These are phyloP conservation scores for Enoplosus armatus DNA, from an alignment of 2,797 vertebrate species.

Conservation along the genomic window DNA sequence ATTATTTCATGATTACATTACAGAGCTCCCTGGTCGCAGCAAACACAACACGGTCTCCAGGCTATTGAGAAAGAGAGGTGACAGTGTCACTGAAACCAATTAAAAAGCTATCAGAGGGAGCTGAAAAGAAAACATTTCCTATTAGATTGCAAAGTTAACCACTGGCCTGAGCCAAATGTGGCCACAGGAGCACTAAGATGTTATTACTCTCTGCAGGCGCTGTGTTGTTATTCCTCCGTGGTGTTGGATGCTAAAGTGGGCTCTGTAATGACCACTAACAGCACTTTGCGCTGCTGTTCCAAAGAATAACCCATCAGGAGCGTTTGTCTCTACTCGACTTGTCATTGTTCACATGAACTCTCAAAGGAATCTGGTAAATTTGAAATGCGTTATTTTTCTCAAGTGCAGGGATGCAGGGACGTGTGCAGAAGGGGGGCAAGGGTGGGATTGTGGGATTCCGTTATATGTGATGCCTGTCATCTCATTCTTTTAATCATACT, in stretches of 20 bases:
- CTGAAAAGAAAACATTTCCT: slow-evolving; percentile 73
- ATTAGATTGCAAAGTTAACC: slow-evolving; percentile 73
- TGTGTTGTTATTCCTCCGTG: slow-evolving; percentile 56
- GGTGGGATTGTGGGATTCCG: not conserved
- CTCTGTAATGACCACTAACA: slow-evolving; percentile 61
- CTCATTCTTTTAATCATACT: too few species aligned
- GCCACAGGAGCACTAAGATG: slow-evolving; percentile 53
- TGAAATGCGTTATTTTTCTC: slow-evolving; percentile 25
- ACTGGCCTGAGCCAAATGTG: slow-evolving; percentile 61
- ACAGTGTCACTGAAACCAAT: slow-evolving; percentile 79
- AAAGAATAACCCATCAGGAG: slow-evolving; percentile 43
- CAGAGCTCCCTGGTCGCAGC: slow-evolving; percentile 24
- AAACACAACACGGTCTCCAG: slow-evolving; percentile 60
- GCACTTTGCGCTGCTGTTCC: slow-evolving; percentile 33
- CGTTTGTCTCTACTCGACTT: slow-evolving; percentile 22
- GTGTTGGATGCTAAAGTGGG: slow-evolving; percentile 54
- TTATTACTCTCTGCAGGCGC: slow-evolving; percentile 66
- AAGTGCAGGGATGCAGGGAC: not conserved
- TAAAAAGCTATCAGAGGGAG: slow-evolving; percentile 76
- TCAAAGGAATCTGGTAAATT: slow-evolving; percentile 35
- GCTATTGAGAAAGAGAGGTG: slow-evolving; percentile 65
- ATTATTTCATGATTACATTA: slow-evolving; percentile 79
- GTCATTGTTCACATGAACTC: slow-evolving; percentile 41
- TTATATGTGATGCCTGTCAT: too few species aligned
- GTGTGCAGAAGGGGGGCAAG: not conserved